Evolutionary conservation across 2,888 invertebrate species (phyloP).

Genomic region (Calliphora vomitoria): DNA sequence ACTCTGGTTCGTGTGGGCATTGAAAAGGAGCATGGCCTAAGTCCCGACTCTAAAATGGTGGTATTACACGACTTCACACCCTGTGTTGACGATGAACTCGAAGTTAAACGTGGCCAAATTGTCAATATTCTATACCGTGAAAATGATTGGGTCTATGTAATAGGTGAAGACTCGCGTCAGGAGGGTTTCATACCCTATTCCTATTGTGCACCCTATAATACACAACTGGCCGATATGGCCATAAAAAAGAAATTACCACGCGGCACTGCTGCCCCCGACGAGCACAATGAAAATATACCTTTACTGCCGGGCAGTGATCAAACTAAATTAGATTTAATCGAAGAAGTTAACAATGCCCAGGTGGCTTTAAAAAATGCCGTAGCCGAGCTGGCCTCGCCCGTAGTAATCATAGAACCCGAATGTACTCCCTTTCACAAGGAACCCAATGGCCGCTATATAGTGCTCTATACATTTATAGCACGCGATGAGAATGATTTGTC

Average conservation of each 20-base stretch:
- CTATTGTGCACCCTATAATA: conserved; percentile 94
- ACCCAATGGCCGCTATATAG: conserved; percentile 95
- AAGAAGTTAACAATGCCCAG: conserved; percentile 78
- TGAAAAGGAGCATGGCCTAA: conserved; percentile 95
- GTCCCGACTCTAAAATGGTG: conserved; percentile 97
- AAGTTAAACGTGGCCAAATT: conserved; percentile 94
- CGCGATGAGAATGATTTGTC: conserved; percentile 97
- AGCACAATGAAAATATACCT: conserved; percentile 79
- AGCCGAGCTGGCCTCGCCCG: conserved; percentile 72
- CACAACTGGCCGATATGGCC: conserved; percentile 91
- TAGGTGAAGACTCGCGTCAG: conserved; percentile 93
- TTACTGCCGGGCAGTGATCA: conserved; percentile 75
- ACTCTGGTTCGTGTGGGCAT: conserved; percentile 87
- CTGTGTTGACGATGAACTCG: conserved; percentile 97
- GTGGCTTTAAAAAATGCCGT: conserved; percentile 67
- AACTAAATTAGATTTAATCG: conserved; percentile 80
- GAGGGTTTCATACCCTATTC: conserved; percentile 98
- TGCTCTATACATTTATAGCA: conserved; percentile 96
- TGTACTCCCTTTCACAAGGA: conserved; percentile 91
- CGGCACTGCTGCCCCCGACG: conserved; percentile 83
- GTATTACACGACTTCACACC: conserved; percentile 97
- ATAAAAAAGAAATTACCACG: conserved; percentile 95
- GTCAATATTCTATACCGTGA: conserved; percentile 97
- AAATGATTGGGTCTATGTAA: conserved; percentile 99
- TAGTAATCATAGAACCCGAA: conserved; percentile 86